Conservation (phyloP, 2,888 invertebrate species). For the Melipona beecheii region DNA sequence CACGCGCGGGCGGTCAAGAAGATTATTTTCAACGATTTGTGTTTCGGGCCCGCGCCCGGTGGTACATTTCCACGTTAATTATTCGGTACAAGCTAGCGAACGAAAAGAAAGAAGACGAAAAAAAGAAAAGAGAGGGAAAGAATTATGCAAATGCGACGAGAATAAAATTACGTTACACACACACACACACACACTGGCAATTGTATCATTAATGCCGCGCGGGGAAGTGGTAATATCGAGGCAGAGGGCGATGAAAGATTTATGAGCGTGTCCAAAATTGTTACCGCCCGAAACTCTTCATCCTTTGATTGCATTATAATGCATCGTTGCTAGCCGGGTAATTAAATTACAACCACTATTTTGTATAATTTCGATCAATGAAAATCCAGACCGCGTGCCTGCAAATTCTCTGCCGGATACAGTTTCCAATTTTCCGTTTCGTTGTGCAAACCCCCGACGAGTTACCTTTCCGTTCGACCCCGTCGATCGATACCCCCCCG, state of each 20-base stretch:
- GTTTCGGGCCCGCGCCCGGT: slow-evolving; percentile 11
- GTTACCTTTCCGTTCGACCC: background rate
- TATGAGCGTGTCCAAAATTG: slow-evolving; percentile 55
- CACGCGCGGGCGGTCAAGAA: background rate
- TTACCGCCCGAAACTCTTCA: slow-evolving; percentile 63
- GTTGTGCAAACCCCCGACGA: background rate
- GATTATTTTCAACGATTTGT: slow-evolving; percentile 34
- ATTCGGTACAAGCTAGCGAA: slow-evolving; percentile 7
- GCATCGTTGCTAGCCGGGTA: slow-evolving; percentile 62
- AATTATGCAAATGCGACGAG: slow-evolving; percentile 31
- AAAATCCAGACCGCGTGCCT: slow-evolving; percentile 14
- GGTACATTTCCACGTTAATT: slow-evolving; percentile 28
- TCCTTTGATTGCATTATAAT: slow-evolving; percentile 69
- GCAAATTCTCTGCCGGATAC: background rate
- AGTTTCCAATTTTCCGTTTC: slow-evolving; percentile 28
- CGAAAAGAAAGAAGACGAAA: background rate
- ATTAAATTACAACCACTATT: slow-evolving; percentile 68
- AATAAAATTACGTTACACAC: slow-evolving; percentile 40
- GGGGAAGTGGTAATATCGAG: slow-evolving; percentile 30
- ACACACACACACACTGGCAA: background rate
- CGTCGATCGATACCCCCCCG: no score
- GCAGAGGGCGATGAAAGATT: slow-evolving; percentile 58
- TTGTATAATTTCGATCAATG: slow-evolving; percentile 67
- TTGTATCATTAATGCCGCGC: slow-evolving; percentile 52
- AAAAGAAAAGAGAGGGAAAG: background rate